These are phyloP conservation scores for human (Homo sapiens) DNA, from an alignment of 2,113 vertebrate genomes.

Conservation along the genomic window DNA sequence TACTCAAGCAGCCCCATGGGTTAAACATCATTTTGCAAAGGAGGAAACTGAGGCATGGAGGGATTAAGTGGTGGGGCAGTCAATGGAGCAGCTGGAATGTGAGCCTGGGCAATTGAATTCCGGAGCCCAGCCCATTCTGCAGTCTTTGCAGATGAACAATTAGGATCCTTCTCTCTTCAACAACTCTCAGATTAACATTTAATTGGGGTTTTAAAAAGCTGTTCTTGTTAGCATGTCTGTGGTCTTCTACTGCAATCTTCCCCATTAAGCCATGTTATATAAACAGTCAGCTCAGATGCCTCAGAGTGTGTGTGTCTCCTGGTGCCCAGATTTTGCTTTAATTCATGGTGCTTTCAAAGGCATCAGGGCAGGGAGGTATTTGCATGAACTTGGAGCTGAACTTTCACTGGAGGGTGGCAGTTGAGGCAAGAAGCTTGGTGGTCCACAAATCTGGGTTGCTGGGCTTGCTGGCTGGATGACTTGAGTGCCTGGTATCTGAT, in stretches of 20 bases:
- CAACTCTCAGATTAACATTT: neutral
- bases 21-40: neutral
- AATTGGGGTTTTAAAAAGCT: neutral
- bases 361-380: neutral
- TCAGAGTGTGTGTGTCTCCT: accelerated
- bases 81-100: neutral
- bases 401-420: neutral
- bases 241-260: neutral
- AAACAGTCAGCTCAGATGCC: neutral
- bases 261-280: neutral
- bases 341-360: neutral
- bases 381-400: neutral
- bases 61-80: neutral
- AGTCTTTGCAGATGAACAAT: neutral
- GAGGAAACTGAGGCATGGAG: neutral
- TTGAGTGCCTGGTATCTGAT: neutral
- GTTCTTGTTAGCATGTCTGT: neutral
- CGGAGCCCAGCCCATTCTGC: neutral
- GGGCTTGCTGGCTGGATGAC: neutral
- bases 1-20: neutral
- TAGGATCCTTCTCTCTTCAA: neutral
- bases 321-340: neutral
- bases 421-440: accelerated
- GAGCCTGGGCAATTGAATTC: neutral
- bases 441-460: neutral